phyloP scores from a whole-genome alignment of 2,113 vertebrate species.

The Phrynocephalus versicolor region DNA sequence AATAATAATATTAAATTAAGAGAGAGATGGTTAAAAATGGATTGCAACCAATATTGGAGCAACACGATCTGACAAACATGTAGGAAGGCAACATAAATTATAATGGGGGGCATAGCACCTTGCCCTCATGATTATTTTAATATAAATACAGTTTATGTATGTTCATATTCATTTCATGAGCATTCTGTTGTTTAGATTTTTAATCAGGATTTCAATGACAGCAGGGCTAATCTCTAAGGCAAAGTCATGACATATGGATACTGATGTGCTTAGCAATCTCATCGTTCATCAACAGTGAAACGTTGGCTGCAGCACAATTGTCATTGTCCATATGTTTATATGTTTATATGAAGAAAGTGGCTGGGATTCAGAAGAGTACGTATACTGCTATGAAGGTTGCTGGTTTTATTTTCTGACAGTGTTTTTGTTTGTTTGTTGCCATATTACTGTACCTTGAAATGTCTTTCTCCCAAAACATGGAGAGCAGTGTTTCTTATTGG shows the following conservation, averaged over 20 bases:
- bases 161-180: neutral
- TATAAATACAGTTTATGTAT: neutral
- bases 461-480: neutral
- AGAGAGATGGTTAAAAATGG: no score
- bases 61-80: no score
- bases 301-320: neutral
- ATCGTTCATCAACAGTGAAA: constrained; percentile 11
- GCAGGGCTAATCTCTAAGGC: neutral
- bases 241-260: neutral
- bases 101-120: no score
- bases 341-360: neutral
- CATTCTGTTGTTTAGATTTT: constrained; percentile 5
- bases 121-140: no score
- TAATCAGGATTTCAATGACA: neutral
- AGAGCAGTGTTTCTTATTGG: neutral
- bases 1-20: no score
- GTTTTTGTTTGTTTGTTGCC: neutral
- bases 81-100: no score
- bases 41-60: no score
- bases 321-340: no score
- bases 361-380: neutral
- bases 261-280: neutral
- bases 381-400: neutral
- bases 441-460: neutral
- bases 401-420: neutral